Evolutionary conservation across 1,140 invertebrate genomes (phyloP), one percentile per base, ranked within the genome.

Genomic region (Saxidomus purpurata): DNA sequence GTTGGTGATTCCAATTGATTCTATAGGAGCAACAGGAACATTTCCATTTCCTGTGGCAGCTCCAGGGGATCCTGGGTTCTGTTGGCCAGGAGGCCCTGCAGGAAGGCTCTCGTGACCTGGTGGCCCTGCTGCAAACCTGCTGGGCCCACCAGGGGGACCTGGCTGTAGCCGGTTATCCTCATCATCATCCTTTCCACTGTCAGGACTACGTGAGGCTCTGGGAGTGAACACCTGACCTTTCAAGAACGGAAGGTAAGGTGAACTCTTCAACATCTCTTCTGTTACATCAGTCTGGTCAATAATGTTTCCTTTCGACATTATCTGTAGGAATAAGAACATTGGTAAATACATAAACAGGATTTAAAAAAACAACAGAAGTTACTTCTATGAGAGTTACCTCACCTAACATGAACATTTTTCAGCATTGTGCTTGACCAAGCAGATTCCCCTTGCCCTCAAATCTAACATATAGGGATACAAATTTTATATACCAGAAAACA

Each of bases 271-370:
- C 17, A 83, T 22, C 0, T 83, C 38, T 31, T 59, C 15, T 38
- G 80, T 74, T 11, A 84, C 28, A 49, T 89, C 80, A 25, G 43
- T 59, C 8, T 13, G 3, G 38, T 52, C 38, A 19, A 77, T 17
- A 34, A 76, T 89, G 25, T 83, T 82, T 1, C 87, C 87, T 63
- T 63, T 83, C 19, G 80, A 83, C 49, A 89, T 89, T 22, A 83
- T 28, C 87, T 89, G 52, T n/a, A 67, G n/a, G n/a, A n/a, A n/a
- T n/a, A n/a, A n/a, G n/a, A n/a, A n/a, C n/a, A n/a, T n/a, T n/a
- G n/a, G n/a, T n/a, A n/a, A n/a, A n/a, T n/a, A n/a, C n/a, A n/a
- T n/a, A n/a, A n/a, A n/a, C n/a, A n/a, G n/a, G n/a, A n/a, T n/a
- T n/a, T n/a, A n/a, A n/a, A n/a, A n/a, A n/a, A n/a, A n/a, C n/a